Base-by-base conservation (phyloP, 2,797 vertebrate genomes). In the Sebastes goodei region DNA sequence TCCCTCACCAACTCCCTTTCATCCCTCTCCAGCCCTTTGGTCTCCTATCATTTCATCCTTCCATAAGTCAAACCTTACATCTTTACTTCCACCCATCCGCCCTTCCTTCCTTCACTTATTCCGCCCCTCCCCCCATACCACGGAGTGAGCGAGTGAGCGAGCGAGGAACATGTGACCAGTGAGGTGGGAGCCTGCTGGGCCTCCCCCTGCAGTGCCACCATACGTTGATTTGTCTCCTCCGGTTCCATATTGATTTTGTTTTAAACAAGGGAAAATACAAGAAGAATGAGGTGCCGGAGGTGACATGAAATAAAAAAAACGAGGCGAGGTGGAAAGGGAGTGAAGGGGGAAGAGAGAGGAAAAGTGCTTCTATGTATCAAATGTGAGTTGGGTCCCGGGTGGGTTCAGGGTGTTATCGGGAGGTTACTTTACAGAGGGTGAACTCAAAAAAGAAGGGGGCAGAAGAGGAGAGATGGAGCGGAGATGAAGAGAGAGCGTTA, bases 211-310 rank as follows among this genome's bases (percentile, higher is more conserved):
- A 86, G 90, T 86, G 81, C 88, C 86, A 87, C 84, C 82, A 87
- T 88, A 88, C 87, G 91, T 94, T 95, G 92, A 94, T 95, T 95
- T 90, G 90, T 95, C 92, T 95, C 93, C 90, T 92, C 89, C 84
- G 80, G 91, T 92, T 88, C 86, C 83, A 76, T 95, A 95, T 96
- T 94, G 94, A 96, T 95, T 95, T 94, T 90, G 88, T 93, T 95
- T 96, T 94, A 95, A 95, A 95, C 92, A 93, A 92, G 91, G 81
- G 78, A 91, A 93, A 95, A 94, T 92, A 94, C 90, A 92, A 94
- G 93, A 95, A 83, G 92, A 94, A 96, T 94, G 93, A 93, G 89
- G 84, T 85, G 92, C 93, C 74, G n/a, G 90, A 87, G 91, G 94
- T 91, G 88, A 93, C 86, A 89, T 69, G 79, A 80, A 89, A 86